phyloP scores from a whole-genome alignment of 2,113 vertebrate species.

The Prunella himalayana region DNA sequence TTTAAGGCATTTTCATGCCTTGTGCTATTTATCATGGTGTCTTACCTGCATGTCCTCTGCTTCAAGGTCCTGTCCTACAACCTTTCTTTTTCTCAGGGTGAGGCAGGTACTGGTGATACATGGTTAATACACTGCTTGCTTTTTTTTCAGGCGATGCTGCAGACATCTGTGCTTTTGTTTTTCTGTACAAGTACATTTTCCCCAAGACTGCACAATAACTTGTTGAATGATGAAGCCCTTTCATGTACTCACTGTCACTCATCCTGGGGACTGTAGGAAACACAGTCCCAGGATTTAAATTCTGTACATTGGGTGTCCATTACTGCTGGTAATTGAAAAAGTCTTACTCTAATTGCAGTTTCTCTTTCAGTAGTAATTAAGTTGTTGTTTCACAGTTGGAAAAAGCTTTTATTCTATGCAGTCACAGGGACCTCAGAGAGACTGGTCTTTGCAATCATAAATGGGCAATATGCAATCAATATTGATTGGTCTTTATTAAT shows the following conservation, averaged over 20 bases:
- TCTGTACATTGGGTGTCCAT: background rate
- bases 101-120: fast-evolving
- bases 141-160: background rate
- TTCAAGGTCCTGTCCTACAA: background rate
- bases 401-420: background rate
- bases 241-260: background rate
- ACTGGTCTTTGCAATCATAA: background rate
- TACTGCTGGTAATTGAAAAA: background rate
- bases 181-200: background rate
- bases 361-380: background rate
- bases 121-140: background rate
- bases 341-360: background rate
- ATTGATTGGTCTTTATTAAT: constrained; percentile 11
- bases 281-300: background rate
- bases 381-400: background rate
- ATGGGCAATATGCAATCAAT: background rate
- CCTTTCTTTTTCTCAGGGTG: too few relatives aligned
- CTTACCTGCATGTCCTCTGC: background rate
- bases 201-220: background rate
- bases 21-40: background rate
- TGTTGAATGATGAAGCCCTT: background rate
- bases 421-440: background rate
- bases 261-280: background rate
- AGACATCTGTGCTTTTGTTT: background rate
- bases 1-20: background rate